Conservation (phyloP, 2,888 invertebrate genomes). For the Atherix ibis region DNA sequence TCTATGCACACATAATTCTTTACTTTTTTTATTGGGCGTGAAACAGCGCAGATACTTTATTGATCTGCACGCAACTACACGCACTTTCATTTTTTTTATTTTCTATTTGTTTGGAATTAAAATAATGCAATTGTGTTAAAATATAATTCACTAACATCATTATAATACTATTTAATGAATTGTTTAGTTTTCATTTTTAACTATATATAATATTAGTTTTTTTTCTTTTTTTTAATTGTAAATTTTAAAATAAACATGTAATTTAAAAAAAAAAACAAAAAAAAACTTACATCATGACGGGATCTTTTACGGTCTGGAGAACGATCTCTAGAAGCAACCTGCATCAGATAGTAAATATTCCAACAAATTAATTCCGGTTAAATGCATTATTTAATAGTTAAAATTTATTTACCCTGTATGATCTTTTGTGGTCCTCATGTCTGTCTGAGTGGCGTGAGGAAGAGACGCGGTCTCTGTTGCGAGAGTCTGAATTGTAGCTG, state of each 20-base stretch:
- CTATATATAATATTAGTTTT: no score
- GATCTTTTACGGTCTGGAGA: conserved; percentile 27
- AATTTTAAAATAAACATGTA: conserved; percentile 2
- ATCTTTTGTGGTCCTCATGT: conserved; percentile 24
- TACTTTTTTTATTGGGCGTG: conserved; percentile 6
- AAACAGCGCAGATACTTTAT: no score
- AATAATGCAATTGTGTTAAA: conserved; percentile 12
- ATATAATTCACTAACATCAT: conserved; percentile 6
- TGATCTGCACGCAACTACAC: no score
- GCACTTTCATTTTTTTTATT: conserved; percentile 11
- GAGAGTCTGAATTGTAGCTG: conserved; percentile 16
- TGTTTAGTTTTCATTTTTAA: no score
- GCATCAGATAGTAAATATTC: conserved; percentile 7
- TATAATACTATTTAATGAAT: no score
- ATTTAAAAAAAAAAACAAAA: conserved; percentile 1
- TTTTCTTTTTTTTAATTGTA: no score
- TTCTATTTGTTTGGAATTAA: conserved; percentile 16
- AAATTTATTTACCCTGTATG: conserved; percentile 22
- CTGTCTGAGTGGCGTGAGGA: conserved; percentile 20
- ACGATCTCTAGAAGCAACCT: conserved; percentile 27
- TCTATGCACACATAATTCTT: no score
- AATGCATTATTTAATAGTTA: background rate
- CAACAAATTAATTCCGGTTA: background rate
- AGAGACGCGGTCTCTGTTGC: conserved; percentile 19
- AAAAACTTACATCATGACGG: conserved; percentile 28